Evolutionary conservation across 2,888 invertebrate species (phyloP), one percentile per base, ranked within the genome.

Genomic region (Calliopum simillimum): DNA sequence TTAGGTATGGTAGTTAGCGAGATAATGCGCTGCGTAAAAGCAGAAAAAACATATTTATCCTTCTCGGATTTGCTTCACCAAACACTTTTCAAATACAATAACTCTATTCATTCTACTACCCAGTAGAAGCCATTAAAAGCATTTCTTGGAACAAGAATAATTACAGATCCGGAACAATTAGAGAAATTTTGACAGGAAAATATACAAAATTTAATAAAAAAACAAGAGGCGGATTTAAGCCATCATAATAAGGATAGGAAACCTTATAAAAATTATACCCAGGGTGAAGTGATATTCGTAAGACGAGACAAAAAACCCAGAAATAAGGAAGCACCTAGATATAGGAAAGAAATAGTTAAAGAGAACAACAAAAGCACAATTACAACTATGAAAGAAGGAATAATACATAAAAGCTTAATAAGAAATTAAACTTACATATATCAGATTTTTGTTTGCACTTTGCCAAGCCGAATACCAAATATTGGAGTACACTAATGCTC

Each of bases 321-420:
- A 3, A 33, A n/a, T 6, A 68, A 55, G 55, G 11, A 25, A 19
- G 13, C 68, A 41, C 16, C 51, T 14, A 13, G 33, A 51, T 68
- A 59, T 16, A 58, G 19, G 44, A 68, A 59, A 47, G 67, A 44
- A 61, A 68, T 68, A 51, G 68, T 68, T 14, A 21, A 49, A 44
- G 55, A 62, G 46, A 53, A 68, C 23, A 4, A 23, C 3, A 14
- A 13, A 11, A 62, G 23, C 8, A 64, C 58, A 2, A 16, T 69
- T 43, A 61, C 14, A 41, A 61, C 61, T 11, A 61, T 21, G 13
- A 41, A 16, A 61, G 44, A 41, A 1, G 19, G 14, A 19, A 61
- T 21, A 61, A 46, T 61, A 44, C 23, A 44, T 23, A 61, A 46
- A 21, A 61, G 25, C n/a, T 11, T 25, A 23, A 61, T 61, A 46